A percentile compares a stretch with the other conserved stretches of the same genome.
These are phyloP conservation scores for Mesoligia furuncula DNA, from an alignment of 2,888 invertebrate genomes.

Conservation along the genomic window DNA sequence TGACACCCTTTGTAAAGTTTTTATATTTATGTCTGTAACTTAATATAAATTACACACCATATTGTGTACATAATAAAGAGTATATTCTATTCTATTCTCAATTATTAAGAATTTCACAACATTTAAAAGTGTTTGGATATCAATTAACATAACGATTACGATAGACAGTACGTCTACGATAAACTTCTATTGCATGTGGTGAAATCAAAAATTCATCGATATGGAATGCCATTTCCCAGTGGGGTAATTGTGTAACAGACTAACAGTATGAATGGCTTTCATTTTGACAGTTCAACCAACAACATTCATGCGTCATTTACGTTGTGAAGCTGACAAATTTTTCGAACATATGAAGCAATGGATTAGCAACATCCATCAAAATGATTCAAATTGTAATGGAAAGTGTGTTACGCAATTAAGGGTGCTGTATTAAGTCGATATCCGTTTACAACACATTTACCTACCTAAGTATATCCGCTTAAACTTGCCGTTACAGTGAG, in stretches of 20 bases:
- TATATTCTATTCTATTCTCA: too few relatives aligned
- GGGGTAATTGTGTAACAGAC: background rate
- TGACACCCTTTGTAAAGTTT: too few relatives aligned
- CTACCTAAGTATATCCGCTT: constrained; percentile 10
- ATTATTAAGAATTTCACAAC: background rate
- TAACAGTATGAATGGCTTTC: background rate
- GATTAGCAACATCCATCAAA: background rate
- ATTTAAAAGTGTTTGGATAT: constrained; percentile 26
- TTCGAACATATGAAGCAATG: too few relatives aligned
- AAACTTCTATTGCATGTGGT: constrained; percentile 13
- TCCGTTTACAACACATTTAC: constrained; percentile 16
- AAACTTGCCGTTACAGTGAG: constrained; percentile 41
- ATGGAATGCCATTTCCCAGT: constrained; percentile 15
- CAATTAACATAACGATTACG: too few relatives aligned
- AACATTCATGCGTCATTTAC: background rate
- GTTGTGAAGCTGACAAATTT: background rate
- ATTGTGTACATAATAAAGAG: too few relatives aligned
- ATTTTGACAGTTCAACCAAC: background rate
- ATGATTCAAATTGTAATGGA: background rate
- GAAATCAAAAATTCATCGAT: constrained; percentile 32
- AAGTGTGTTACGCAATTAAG: background rate
- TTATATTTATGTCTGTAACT: too few relatives aligned
- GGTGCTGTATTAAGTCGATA: constrained; percentile 29
- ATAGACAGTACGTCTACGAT: constrained; percentile 8
- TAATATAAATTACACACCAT: too few relatives aligned